Evolutionary conservation across 1,140 invertebrate genomes (phyloP), one percentile per base, ranked within the genome.

Genomic region (Drosophila aff.): DNA sequence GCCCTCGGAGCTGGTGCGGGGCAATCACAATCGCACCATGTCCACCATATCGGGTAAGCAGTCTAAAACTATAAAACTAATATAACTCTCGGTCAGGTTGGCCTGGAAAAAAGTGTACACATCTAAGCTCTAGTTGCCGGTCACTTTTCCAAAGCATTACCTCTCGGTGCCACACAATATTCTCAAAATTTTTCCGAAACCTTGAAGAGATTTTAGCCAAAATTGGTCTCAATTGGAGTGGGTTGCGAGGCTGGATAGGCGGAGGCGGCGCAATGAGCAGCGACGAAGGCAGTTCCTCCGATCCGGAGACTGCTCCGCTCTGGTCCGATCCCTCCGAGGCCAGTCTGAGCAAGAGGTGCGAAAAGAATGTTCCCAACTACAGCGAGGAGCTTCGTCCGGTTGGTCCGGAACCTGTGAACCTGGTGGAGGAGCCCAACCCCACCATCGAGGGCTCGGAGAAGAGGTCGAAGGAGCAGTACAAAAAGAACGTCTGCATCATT

Each of bases 1-100:
- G 53, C 95, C 95, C 21, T 95, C 95, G 4, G 95, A 95, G 60
- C 87, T 95, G 44, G 92, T 94, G 18, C 93, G 94, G 36, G 94
- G 94, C 58, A 94, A 93, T 58, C 92, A 93, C 46, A 93, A 93
- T 78, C 89, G 92, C 60, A 93, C 92, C 38, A 92, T 93, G 92
- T 93, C 92, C 52, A 93, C 92, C 44, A 93, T 93, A 74, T 93
- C 92, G 57, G 92, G 92, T 93, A 44, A 73, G 89, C 2, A 15
- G 13, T 13, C 11, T 7, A 21, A 7, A 31, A 1, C n/a, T 28
- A 28, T 7, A 21, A 7, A 31, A 1, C n/a, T 28, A 28, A 6
- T 28, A 6, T 4, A 28, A 28, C 26, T 28, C 23, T 28, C 2
- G 9, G 4, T 13, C 4, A 11, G 21, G 18, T 16, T 26, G 0